Percentiles rank a stretch among this genome's conserved stretches.
Evolutionary conservation across 2,888 invertebrate species (phyloP).

Genomic region (Ptychoptera albimana): DNA sequence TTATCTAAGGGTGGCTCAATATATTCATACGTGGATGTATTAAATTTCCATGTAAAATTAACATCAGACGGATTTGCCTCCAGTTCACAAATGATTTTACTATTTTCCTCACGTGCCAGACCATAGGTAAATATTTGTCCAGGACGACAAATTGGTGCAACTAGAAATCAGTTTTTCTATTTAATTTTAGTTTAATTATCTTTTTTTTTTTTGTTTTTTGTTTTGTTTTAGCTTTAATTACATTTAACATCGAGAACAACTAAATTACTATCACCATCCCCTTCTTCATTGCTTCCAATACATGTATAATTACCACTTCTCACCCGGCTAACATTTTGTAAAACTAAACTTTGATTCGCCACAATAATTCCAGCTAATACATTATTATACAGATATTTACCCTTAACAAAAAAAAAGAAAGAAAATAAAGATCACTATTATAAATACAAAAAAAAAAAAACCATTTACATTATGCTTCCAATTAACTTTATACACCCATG

Average conservation of each 20-base stretch:
- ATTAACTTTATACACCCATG: conserved; percentile 53
- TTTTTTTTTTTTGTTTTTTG: neutral
- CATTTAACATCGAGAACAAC: conserved; percentile 62
- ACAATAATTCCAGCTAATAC: conserved; percentile 59
- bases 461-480: conserved; percentile 54
- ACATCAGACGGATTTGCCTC: conserved; percentile 59
- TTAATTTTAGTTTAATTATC: neutral
- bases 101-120: conserved; percentile 47
- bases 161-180: conserved; percentile 24
- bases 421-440: neutral
- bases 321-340: conserved; percentile 56
- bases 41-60: conserved; percentile 47
- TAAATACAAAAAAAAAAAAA: conserved; percentile 9
- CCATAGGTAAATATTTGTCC: conserved; percentile 44
- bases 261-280: conserved; percentile 57
- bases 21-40: conserved; percentile 41
- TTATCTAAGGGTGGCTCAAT: conserved; percentile 32
- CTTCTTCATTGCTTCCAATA: conserved; percentile 60
- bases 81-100: conserved; percentile 48
- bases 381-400: conserved; percentile 49
- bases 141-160: conserved; percentile 46
- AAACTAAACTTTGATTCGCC: conserved; percentile 65
- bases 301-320: conserved; percentile 62
- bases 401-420: conserved; percentile 36
- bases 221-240: conserved; percentile 22